Percentiles rank a stretch among this genome's conserved stretches.
These are phyloP conservation scores for Trypoxylon attenuatum DNA, from an alignment of 2,888 invertebrate species.

Conservation along the genomic window DNA sequence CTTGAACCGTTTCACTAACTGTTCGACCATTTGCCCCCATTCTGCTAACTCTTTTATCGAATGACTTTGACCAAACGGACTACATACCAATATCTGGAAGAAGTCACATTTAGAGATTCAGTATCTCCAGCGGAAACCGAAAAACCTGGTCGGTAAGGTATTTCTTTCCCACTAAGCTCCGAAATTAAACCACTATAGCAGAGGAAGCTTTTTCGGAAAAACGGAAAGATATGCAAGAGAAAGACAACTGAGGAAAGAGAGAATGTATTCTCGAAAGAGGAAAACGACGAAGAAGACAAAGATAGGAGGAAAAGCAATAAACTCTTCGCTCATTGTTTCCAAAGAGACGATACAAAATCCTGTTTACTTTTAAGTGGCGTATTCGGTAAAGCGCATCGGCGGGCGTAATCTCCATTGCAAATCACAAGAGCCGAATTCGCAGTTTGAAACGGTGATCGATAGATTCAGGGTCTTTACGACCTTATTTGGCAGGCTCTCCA, in stretches of 20 bases:
- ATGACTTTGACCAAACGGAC: slow-evolving; percentile 10
- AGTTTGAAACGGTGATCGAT: slow-evolving; percentile 48
- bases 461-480: slow-evolving; percentile 53
- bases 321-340: slow-evolving; percentile 3
- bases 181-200: no score
- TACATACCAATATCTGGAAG: slow-evolving; percentile 1
- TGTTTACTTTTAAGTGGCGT: slow-evolving; percentile 23
- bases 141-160: no score
- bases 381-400: slow-evolving; percentile 16
- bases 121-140: neutral
- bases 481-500: slow-evolving; percentile 57
- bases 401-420: slow-evolving; percentile 43
- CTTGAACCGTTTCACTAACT: slow-evolving; percentile 37
- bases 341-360: slow-evolving; percentile 13
- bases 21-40: slow-evolving; percentile 28
- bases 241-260: neutral
- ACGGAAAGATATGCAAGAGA: neutral
- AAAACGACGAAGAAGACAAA: neutral
- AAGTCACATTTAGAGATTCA: neutral
- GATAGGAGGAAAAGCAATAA: neutral
- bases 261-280: no score
- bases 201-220: neutral
- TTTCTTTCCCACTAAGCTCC: no score
- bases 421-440: slow-evolving; percentile 43
- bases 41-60: slow-evolving; percentile 28